Evolutionary conservation across 1,140 invertebrate species (phyloP), one percentile per base, ranked within the genome.

Genomic region (Drosophila cardini): DNA sequence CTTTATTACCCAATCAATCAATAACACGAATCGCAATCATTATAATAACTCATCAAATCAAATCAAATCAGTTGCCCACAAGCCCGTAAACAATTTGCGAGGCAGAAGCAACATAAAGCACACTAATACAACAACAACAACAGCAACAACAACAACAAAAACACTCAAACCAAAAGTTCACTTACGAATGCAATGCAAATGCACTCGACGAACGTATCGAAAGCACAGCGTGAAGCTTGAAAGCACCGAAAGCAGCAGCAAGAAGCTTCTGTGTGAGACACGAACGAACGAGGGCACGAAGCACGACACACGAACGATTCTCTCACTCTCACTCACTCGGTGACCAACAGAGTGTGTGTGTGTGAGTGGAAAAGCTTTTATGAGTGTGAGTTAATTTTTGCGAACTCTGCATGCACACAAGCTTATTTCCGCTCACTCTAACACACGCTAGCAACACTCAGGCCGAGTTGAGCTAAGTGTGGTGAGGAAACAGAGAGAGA

Each of bases 1-100:
- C 84, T 87, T 87, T 76, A 86, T 86, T 83, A 79, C 34, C 72
- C 83, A 86, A 86, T 86, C 82, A 86, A 86, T 86, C 84, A 83
- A 69, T 76, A 76, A 67, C 83, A 79, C 82, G 78, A 73, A 43
- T 72, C 72, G 67, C 72, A 58, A 63, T 70, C 71, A 65, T 72
- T 76, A 76, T 78, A 82, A 76, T 72, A 72, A 78, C 63, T 67
- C 83, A 78, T 71, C 61, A 62, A 71, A 77, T 52, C 81, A 52
- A 79, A 45, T 50, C 67, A 72, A 78, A 76, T 68, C 57, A 58
- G 64, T 73, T 32, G 52, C 52, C 55, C 38, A 32, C 30, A 55
- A 26, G 56, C 53, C 38, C 46, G 8, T 34, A 58, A 63, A 50
- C 52, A 56, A 57, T 50, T 40, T 40, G 53, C 50, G 16, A 58